Evolutionary conservation across 2,113 vertebrate species (phyloP), one percentile per base, ranked within the genome.

Genomic region (Otis tarda): DNA sequence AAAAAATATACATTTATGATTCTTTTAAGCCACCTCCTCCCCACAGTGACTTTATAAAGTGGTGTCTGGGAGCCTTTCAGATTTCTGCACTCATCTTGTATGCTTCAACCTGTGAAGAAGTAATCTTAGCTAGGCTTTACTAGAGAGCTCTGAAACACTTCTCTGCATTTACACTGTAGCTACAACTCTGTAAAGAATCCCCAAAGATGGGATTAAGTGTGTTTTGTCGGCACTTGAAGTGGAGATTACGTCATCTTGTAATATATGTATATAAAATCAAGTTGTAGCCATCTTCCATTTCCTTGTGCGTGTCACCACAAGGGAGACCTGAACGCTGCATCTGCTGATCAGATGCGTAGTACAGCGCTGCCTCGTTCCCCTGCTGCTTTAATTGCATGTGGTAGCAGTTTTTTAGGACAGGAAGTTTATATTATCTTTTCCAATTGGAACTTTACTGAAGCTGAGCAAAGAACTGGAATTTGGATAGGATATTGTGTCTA

Each of bases 401-500:
- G 92, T 23, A 56, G 81, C 74, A 60, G 69, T 18, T 53, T 83
- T 27, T 80, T 57, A 82, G 77, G 57, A 56, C 67, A 61, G 70
- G 55, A 95, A 83, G 63, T 64, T 61, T 83, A 7, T 53, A 15
- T 56, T 81, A n/a, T 83, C 53, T 88, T 77, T 90, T 81, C 81
- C 57, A 87, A 4, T 55, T 73, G 70, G 65, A 89, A 75, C 70
- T 77, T 77, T 37, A 76, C 27, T 73, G 47, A 71, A 30, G 23
- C 71, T 84, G 37, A 85, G 33, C 68, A 76, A 87, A 35, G 70
- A 89, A 45, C 9, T 64, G 70, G 61, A 61, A 55, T 91, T 95
- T 47, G 57, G 35, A 21, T 67, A 43, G 45, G 31, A 17, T 61
- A 37, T 52, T 59, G 57, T 59, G 14, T 67, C 61, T 87, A 13